Conservation (phyloP, 2,113 vertebrate genomes). For the Oostethus manadensis region DNA sequence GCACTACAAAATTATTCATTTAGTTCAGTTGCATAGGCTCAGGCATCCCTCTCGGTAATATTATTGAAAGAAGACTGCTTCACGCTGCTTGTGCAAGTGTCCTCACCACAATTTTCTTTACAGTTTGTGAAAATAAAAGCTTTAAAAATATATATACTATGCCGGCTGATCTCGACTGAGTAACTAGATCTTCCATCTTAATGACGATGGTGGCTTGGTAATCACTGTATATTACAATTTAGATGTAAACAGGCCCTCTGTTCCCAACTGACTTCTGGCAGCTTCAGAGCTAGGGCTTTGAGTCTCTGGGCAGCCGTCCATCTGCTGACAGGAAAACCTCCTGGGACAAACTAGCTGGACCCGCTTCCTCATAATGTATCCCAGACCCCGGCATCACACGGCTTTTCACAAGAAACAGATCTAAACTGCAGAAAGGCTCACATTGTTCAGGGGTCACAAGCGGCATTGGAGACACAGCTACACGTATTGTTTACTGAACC, state of each 20-base stretch:
- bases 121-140: not conserved
- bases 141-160: conserved; percentile 4
- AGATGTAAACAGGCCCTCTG: conserved; percentile 35
- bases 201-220: conserved; percentile 15
- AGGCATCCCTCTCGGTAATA: not conserved
- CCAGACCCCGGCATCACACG: conserved; percentile 35
- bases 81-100: conserved; percentile 4
- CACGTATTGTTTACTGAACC: conserved; percentile 16
- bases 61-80: not conserved
- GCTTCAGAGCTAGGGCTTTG: conserved; percentile 25
- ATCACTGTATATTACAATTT: conserved; percentile 17
- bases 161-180: not conserved
- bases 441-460: conserved; percentile 8
- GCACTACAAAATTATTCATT: no score
- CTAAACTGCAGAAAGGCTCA: conserved; percentile 12
- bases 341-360: conserved; percentile 37
- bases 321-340: conserved; percentile 55
- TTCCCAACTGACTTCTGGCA: conserved; percentile 40
- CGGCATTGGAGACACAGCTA: conserved; percentile 4
- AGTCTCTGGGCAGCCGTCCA: conserved; percentile 43
- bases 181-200: conserved; percentile 31
- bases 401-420: conserved; percentile 27
- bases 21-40: no score
- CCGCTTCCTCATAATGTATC: conserved; percentile 44
- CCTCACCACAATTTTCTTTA: conserved; percentile 18